Evolutionary conservation across 2,113 vertebrate genomes (phyloP), one percentile per base, ranked within the genome.

Genomic region (Elachura formosa): DNA sequence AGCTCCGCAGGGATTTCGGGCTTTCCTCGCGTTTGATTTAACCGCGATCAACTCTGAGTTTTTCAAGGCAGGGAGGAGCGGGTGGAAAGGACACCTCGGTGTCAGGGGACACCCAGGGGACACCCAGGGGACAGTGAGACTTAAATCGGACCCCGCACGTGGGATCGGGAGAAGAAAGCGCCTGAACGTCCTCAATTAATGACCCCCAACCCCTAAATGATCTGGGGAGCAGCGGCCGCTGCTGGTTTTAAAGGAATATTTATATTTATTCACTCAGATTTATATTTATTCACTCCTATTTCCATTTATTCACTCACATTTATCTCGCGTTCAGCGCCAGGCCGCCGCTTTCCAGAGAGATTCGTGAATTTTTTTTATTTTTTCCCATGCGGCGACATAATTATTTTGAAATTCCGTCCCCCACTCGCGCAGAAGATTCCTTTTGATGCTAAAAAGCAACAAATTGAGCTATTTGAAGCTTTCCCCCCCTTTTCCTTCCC

Each of bases 401-500:
- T 89, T 58, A 33, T 76, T 72, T 43, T 12, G 5, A 56, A 84
- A 29, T 64, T 41, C 61, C 80, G 28, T 12, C 52, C 48, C 48
- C 38, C 61, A 3, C 13, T 58, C 48, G 56, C 36, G 56, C 14
- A 10, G 72, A 55, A 72, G 29, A 56, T 18, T 49, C 43, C 7
- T 40, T 94, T 92, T 94, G 89, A 89, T 89, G 91, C 72, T 95
- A 78, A 93, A 84, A 49, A 67, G 71, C 91, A 91, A 71, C 89
- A 94, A 89, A 92, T 88, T 67, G 74, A 75, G 82, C 72, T 71
- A 90, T 93, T 93, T 89, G 74, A 94, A 89, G 90, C 33, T 36
- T 12, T 10, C 10, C 2, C 8, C 5, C 21, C 6, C 1, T 9
- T 26, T 41, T 41, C 12, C 14, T 33, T 54, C 20, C 38, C 13